Evolutionary conservation across 1,140 invertebrate genomes (phyloP).

Genomic region (Aphaenogaster rudis): DNA sequence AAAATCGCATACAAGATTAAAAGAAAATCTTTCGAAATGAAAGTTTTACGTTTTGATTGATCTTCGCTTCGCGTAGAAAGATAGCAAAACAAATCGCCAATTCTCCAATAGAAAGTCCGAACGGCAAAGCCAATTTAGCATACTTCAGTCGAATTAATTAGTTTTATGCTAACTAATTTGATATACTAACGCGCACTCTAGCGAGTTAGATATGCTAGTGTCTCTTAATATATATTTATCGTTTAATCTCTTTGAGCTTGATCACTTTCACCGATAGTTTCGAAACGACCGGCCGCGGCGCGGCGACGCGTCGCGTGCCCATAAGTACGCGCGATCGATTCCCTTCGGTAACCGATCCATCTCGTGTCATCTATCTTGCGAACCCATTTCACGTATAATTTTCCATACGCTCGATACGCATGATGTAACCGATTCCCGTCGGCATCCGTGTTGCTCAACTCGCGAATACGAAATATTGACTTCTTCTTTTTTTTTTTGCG

Average conservation of each 20-base stretch:
- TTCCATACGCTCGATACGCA: background rate
- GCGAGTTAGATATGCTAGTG: slow-evolving; percentile 8
- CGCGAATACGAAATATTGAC: background rate
- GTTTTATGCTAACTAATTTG: slow-evolving; percentile 3
- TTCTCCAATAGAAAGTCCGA: slow-evolving; percentile 4
- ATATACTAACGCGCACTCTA: background rate
- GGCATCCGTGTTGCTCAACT: slow-evolving; percentile 31
- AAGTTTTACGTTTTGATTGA: background rate
- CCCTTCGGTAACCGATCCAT: slow-evolving; percentile 31
- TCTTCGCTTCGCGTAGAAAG: background rate
- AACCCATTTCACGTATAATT: slow-evolving; percentile 23
- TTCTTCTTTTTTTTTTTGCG: background rate
- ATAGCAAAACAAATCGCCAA: background rate
- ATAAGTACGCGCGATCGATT: slow-evolving; percentile 25
- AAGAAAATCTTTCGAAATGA: background rate
- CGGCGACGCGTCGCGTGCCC: background rate
- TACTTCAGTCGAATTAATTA: slow-evolving; percentile 4
- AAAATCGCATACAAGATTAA: background rate
- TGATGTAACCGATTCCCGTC: slow-evolving; percentile 43
- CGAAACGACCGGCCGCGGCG: slow-evolving; percentile 11
- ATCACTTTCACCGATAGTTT: slow-evolving; percentile 57
- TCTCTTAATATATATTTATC: slow-evolving; percentile 34
- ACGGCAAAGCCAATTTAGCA: background rate
- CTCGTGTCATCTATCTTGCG: slow-evolving; percentile 28
- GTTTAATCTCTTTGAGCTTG: slow-evolving; percentile 21